These are phyloP conservation scores for Parapristionchus giblindavisi DNA, from an alignment of 2,888 invertebrate genomes.

Conservation along the genomic window DNA sequence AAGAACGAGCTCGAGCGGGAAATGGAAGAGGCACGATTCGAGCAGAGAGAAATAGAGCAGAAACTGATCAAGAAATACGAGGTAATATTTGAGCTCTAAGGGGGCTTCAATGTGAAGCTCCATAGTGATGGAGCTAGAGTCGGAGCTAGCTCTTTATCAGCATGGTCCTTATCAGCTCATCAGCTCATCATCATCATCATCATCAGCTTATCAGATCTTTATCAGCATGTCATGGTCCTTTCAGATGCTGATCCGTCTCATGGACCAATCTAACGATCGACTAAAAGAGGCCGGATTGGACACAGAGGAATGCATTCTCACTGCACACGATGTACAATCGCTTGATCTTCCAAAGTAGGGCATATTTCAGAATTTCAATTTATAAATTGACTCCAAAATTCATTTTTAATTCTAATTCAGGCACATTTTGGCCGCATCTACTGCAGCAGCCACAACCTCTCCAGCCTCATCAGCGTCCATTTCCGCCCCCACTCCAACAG, in stretches of 20 bases:
- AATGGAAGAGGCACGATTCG: slow-evolving; percentile 50
- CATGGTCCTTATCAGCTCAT: no score
- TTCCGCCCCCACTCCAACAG: not conserved
- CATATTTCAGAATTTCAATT: not conserved
- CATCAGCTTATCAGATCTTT: not conserved
- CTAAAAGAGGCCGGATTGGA: slow-evolving; percentile 58
- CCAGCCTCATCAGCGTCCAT: not conserved
- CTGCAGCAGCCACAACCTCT: slow-evolving; percentile 2
- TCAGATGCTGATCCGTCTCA: slow-evolving; percentile 44
- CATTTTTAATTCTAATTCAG: not conserved
- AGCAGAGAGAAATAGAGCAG: slow-evolving; percentile 54
- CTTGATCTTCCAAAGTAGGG: slow-evolving; percentile 42
- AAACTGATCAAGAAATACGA: slow-evolving; percentile 49
- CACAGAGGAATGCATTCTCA: slow-evolving; percentile 45
- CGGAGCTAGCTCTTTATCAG: not conserved
- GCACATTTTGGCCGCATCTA: slow-evolving; percentile 14
- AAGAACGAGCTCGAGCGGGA: slow-evolving; percentile 59
- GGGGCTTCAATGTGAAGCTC: not conserved
- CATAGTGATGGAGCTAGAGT: not conserved
- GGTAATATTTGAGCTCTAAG: slow-evolving; percentile 1
- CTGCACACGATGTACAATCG: slow-evolving; percentile 52
- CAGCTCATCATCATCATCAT: not conserved
- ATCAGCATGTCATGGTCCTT: not conserved
- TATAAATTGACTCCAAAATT: not conserved
- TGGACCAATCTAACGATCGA: slow-evolving; percentile 61